phyloP scores from a whole-genome alignment of 2,888 invertebrate genomes.

The Scaptomyza flava region DNA sequence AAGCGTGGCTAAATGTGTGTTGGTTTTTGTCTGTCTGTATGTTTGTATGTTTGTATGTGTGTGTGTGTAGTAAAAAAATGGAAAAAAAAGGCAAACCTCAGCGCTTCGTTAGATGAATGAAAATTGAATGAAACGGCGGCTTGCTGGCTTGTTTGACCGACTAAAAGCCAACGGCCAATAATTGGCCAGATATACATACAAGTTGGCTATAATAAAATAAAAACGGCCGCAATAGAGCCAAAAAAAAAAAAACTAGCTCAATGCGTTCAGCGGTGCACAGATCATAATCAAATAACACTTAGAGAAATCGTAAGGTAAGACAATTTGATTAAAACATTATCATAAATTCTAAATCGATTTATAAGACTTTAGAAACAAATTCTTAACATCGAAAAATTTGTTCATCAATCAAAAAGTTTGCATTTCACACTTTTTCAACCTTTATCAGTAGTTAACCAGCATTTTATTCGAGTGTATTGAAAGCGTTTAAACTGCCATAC shows the following conservation, averaged over 20 bases:
- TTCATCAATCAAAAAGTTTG: no score
- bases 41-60: conserved; percentile 2
- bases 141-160: not conserved
- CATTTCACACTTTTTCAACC: no score
- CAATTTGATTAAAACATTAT: no score
- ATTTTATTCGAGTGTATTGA: no score
- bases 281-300: conserved; percentile 19
- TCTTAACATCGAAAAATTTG: no score
- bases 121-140: conserved; percentile 42
- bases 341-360: no score
- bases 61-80: conserved; percentile 20
- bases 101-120: conserved; percentile 38
- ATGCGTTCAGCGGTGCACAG: conserved; percentile 43
- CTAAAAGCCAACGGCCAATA: conserved; percentile 26
- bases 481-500: no score
- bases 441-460: no score
- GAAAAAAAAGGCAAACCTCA: conserved; percentile 10
- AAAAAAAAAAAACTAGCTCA: conserved; percentile 42
- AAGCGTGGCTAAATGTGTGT: conserved; percentile 48
- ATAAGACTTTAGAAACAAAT: no score
- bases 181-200: conserved; percentile 31
- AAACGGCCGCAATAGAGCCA: conserved; percentile 36
- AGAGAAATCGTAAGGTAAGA: not conserved
- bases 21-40: no score
- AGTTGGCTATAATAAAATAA: conserved; percentile 23